Percentiles rank a stretch among this genome's conserved stretches.
phyloP scores from a whole-genome alignment of 1,140 invertebrate species.

The Triops longicaudatus region DNA sequence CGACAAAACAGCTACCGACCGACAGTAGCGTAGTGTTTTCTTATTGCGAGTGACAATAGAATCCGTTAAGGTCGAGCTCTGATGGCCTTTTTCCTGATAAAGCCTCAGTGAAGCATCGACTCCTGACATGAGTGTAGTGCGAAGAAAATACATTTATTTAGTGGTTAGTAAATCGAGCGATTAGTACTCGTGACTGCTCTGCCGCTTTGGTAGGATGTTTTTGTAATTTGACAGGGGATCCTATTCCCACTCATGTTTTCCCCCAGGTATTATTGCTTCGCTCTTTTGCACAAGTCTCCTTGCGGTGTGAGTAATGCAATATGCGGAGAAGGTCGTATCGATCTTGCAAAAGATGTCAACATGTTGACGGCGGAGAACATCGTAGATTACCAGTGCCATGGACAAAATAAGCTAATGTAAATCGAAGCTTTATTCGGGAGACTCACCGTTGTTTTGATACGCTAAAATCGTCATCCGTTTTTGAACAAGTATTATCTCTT shows the following conservation, averaged over 20 bases:
- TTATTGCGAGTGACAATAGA: too few species aligned
- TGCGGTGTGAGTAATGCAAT: not conserved
- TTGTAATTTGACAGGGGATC: not conserved
- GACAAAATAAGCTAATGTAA: not conserved
- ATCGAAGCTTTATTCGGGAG: not conserved
- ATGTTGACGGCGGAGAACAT: not conserved
- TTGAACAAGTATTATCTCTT: not conserved
- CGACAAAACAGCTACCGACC: too few species aligned
- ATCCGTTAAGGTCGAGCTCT: too few species aligned
- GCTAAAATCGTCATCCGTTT: not conserved
- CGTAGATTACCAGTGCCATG: not conserved
- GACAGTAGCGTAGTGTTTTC: too few species aligned
- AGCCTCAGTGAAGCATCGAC: too few species aligned
- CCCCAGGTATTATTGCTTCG: not conserved
- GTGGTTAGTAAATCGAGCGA: too few species aligned
- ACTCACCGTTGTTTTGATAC: not conserved
- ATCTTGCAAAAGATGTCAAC: constrained; percentile 5
- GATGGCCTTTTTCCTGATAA: too few species aligned
- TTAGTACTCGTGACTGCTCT: too few species aligned
- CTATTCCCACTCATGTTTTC: not conserved
- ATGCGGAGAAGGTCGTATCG: not conserved
- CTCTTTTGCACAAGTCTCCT: not conserved
- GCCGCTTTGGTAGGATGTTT: too few species aligned
- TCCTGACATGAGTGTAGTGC: too few species aligned
- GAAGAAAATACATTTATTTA: too few species aligned